Conservation (phyloP, 2,888 invertebrate genomes). For the Zootermopsis nevadensis region DNA sequence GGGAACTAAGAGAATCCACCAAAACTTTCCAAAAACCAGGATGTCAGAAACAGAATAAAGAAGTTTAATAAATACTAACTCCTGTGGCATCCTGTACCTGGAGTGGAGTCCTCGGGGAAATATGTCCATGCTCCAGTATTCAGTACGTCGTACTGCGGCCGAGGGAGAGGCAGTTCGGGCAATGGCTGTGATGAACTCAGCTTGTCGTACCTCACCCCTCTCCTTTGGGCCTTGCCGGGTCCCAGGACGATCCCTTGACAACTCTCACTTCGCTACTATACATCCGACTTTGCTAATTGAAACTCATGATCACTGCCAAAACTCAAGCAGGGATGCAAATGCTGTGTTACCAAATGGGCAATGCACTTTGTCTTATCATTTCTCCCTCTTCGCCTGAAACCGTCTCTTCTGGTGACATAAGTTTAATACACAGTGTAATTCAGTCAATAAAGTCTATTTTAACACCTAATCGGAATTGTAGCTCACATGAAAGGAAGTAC, state of each 20-base stretch:
- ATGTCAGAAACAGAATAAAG: too few relatives aligned
- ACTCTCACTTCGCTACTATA: not conserved
- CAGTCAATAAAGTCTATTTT: too few relatives aligned
- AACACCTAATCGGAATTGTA: too few relatives aligned
- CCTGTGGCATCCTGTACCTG: not conserved
- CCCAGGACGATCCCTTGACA: slow-evolving; percentile 8
- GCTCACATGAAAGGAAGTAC: too few relatives aligned
- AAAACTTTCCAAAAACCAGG: too few relatives aligned
- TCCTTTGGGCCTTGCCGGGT: not conserved
- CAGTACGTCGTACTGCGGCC: slow-evolving; percentile 6
- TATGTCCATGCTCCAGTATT: slow-evolving; percentile 6
- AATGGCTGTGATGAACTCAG: not conserved
- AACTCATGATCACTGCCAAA: slow-evolving; percentile 29
- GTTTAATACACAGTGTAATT: not conserved
- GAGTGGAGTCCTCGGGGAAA: not conserved
- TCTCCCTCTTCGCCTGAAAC: not conserved
- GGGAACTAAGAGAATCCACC: too few relatives aligned
- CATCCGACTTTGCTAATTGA: slow-evolving; percentile 15
- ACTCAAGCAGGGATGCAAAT: not conserved
- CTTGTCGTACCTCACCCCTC: not conserved
- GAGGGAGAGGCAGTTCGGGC: not conserved
- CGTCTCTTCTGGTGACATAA: not conserved
- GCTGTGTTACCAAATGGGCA: not conserved
- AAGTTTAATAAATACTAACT: too few relatives aligned
- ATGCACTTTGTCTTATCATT: not conserved